Evolutionary conservation across 2,113 vertebrate species (phyloP), one percentile per base, ranked within the genome.

Genomic region (Fulica atra): DNA sequence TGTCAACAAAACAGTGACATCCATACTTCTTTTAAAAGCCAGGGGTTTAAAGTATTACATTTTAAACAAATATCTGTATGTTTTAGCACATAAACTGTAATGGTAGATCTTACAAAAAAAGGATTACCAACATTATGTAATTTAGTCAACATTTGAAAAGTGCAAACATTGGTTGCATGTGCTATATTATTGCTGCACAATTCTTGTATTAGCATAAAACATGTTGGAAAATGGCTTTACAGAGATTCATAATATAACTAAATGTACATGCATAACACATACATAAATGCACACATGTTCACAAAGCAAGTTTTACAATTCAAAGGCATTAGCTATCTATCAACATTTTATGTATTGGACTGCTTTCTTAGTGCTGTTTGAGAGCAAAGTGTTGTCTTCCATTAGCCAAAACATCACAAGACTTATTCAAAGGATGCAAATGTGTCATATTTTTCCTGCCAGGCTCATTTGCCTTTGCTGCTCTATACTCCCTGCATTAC

Each of bases 401-500:
- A n/a, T 61, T 46, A 86, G 26, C 33, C 70, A 89, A 70, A 87
- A 93, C 78, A 56, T 29, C 53, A 68, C 38, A 78, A 26, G 26
- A 65, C 28, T 91, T 81, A 54, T 11, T 71, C 25, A 59, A 71
- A 89, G 60, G 53, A 85, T 74, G 82, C 26, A 81, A 44, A 92
- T 33, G 11, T 38, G 63, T 44, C 46, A 42, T 44, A 21, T 68
- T 79, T 64, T 90, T 36, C 48, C 85, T 24, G 23, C 54, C 24
- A 57, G 40, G 29, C 59, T 93, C 72, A 84, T 95, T 93, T 97
- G 35, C 64, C 81, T 63, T 79, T 68, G 42, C 57, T 85, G 64
- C 28, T 84, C 96, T 87, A 72, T 88, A 50, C 35, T 94, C 53
- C 42, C 21, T 93, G 68, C 88, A 96, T 96, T 97, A 94, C 35